phyloP scores from a whole-genome alignment of 2,888 invertebrate species.

The Miltochrista miniata region DNA sequence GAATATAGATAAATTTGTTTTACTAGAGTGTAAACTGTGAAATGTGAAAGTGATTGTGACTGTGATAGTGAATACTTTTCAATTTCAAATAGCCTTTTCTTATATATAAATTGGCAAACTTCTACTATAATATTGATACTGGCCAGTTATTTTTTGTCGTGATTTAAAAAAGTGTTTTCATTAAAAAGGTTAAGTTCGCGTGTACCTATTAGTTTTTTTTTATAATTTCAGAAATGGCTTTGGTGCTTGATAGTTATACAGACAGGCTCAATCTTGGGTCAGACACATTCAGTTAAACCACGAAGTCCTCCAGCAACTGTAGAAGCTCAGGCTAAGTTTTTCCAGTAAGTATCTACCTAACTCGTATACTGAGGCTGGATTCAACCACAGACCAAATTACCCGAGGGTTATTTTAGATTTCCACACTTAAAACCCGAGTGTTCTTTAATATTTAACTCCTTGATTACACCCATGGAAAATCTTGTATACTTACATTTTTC shows the following conservation, averaged over 20 bases:
- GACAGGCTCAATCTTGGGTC: constrained; percentile 50
- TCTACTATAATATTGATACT: neutral
- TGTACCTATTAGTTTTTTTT: neutral
- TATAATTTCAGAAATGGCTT: constrained; percentile 61
- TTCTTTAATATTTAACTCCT: no score
- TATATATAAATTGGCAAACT: neutral
- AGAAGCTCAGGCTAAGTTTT: constrained; percentile 78
- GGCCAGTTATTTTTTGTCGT: neutral
- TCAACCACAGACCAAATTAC: no score
- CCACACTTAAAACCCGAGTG: no score
- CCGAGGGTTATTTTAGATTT: no score
- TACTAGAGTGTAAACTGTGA: constrained; percentile 17
- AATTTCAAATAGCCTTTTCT: no score
- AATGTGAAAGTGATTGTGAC: constrained; percentile 31
- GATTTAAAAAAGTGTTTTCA: neutral
- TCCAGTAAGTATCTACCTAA: constrained; percentile 67
- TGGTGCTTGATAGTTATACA: constrained; percentile 59
- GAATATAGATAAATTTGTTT: neutral
- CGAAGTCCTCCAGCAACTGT: constrained; percentile 59
- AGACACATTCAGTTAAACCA: constrained; percentile 48
- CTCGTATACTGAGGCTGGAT: neutral
- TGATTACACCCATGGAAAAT: no score
- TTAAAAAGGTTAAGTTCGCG: neutral
- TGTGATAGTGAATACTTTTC: constrained; percentile 10
- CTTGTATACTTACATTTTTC: no score